phyloP scores from a whole-genome alignment of 2,113 vertebrate species.

The Cricetomys ansorgei region DNA sequence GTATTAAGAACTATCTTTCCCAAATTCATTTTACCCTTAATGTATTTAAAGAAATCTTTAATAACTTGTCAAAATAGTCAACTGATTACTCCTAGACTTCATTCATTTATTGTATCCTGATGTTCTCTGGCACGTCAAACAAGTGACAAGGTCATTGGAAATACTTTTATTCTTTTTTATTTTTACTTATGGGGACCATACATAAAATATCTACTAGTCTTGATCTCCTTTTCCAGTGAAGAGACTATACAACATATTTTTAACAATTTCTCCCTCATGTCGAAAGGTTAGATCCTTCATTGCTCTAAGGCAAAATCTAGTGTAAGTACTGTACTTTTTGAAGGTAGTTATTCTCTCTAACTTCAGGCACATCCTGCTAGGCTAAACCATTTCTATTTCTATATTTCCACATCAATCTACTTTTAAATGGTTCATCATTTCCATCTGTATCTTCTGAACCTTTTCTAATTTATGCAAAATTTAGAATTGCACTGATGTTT shows the following conservation, averaged over 20 bases:
- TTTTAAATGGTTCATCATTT: slow-evolving; percentile 55
- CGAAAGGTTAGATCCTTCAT: neutral
- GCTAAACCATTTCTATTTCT: slow-evolving; percentile 50
- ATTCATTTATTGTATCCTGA: neutral
- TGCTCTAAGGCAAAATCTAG: neutral
- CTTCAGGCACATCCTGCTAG: neutral
- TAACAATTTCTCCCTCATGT: neutral
- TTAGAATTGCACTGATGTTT: slow-evolving; percentile 29
- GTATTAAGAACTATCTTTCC: neutral
- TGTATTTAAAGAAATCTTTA: neutral
- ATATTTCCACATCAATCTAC: neutral
- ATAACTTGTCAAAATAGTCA: neutral
- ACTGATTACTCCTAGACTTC: neutral
- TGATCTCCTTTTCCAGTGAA: neutral
- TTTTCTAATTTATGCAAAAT: slow-evolving; percentile 63
- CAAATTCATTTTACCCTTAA: neutral
- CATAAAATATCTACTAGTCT: neutral
- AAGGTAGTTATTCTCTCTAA: slow-evolving; percentile 15
- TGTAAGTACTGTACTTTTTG: neutral
- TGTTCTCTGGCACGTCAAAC: neutral
- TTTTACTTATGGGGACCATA: neutral
- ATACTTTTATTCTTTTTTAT: neutral
- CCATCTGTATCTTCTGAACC: slow-evolving; percentile 20
- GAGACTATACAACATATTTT: neutral
- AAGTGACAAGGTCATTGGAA: neutral